phyloP scores from a whole-genome alignment of 2,888 invertebrate species.

The Coremacera marginata region DNA sequence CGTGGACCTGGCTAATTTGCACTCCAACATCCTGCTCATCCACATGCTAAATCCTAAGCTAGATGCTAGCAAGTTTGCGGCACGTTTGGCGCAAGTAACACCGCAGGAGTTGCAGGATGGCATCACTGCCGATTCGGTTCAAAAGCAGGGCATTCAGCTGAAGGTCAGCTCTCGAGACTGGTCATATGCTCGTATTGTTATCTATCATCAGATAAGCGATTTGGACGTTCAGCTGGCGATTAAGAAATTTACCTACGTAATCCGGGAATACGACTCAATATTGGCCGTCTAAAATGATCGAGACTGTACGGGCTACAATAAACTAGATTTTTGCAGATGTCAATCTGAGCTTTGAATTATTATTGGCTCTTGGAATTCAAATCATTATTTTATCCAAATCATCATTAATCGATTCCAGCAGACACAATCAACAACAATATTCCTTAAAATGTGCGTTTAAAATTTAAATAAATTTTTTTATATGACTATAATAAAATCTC shows the following conservation, averaged over 20 bases:
- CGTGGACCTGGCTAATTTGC: conserved; percentile 75
- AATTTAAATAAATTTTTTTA: too few species aligned
- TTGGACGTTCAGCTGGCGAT: conserved; percentile 77
- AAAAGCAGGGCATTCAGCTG: conserved; percentile 70
- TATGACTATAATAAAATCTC: too few species aligned
- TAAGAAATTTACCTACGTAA: conserved; percentile 78
- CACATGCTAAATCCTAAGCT: conserved; percentile 72
- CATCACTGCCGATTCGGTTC: conserved; percentile 57
- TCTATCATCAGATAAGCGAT: conserved; percentile 79
- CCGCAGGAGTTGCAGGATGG: conserved; percentile 71
- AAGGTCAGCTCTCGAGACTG: conserved; percentile 74
- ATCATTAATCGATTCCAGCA: too few species aligned
- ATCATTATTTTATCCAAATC: too few species aligned
- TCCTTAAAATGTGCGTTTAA: too few species aligned
- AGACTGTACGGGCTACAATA: too few species aligned
- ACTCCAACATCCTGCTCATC: conserved; percentile 84
- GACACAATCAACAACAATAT: too few species aligned
- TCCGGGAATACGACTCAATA: conserved; percentile 73
- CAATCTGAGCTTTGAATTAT: too few species aligned
- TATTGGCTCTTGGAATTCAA: too few species aligned
- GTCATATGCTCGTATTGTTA: conserved; percentile 76
- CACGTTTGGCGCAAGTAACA: conserved; percentile 70
- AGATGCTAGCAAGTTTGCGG: conserved; percentile 72
- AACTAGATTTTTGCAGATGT: too few species aligned
- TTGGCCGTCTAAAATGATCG: conserved; percentile 42